Percentiles rank a stretch among this genome's conserved stretches.
These are phyloP conservation scores for Astreopora myriophthalma DNA, from an alignment of 64 coral and sea anemone genomes.

Conservation along the genomic window DNA sequence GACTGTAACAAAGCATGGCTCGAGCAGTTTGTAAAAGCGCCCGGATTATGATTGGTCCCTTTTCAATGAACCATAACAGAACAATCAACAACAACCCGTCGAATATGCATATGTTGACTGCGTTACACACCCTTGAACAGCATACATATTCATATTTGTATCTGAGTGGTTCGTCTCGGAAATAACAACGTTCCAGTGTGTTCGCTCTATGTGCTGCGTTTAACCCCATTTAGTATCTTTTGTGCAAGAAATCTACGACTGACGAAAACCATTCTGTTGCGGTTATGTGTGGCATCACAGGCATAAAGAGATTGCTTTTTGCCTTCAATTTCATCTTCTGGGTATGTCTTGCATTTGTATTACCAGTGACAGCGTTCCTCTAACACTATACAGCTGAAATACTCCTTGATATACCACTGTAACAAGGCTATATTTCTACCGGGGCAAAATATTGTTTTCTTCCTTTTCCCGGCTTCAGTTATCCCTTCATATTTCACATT, in stretches of 20 bases:
- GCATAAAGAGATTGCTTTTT: constrained; percentile 76
- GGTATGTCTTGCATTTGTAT: constrained; percentile 43
- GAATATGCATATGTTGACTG: neutral
- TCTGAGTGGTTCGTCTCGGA: neutral
- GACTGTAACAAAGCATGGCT: neutral
- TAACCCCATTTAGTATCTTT: neutral
- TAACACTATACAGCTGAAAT: neutral
- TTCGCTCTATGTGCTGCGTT: neutral
- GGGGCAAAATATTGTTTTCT: neutral
- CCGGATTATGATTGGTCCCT: constrained; percentile 9
- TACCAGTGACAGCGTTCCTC: neutral
- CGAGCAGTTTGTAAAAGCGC: neutral
- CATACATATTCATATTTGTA: constrained; percentile 19
- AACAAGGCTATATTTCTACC: too few relatives aligned
- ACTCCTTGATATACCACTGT: neutral
- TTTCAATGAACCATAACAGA: constrained; percentile 6
- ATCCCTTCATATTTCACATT: neutral
- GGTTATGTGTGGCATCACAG: constrained; percentile 85
- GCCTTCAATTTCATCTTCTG: constrained; percentile 93
- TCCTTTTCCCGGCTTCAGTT: neutral
- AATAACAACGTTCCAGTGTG: neutral
- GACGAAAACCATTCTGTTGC: neutral
- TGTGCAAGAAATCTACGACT: neutral
- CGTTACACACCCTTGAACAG: constrained; percentile 12
- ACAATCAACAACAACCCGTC: constrained; percentile 31